Evolutionary conservation across 2,797 vertebrate genomes (phyloP).

Genomic region (Rachycentron canadum): DNA sequence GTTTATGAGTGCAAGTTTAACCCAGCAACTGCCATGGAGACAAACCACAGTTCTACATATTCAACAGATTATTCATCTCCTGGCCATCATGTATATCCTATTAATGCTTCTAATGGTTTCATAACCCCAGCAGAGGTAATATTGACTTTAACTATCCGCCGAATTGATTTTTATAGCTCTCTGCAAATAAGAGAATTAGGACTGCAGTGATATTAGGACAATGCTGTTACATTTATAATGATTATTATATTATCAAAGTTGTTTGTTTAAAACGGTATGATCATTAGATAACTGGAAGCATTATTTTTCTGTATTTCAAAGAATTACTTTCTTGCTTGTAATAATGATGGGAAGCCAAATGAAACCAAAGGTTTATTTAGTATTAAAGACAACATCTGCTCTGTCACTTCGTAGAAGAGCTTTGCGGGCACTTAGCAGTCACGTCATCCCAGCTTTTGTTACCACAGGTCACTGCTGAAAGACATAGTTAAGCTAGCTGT

Average conservation of each 20-base stretch:
- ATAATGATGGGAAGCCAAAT: conserved; percentile 6
- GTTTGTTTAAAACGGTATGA: not conserved
- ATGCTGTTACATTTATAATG: not conserved
- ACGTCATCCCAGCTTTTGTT: conserved; percentile 32
- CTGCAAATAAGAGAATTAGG: not conserved
- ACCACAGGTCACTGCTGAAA: conserved; percentile 3
- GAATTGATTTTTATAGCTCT: not conserved
- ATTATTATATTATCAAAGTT: not conserved
- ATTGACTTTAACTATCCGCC: not conserved
- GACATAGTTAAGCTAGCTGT: conserved; percentile 23
- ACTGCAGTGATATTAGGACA: not conserved
- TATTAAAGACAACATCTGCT: conserved; percentile 47
- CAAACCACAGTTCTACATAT: conserved; percentile 31
- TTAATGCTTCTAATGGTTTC: conserved; percentile 18
- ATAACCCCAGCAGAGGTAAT: conserved; percentile 9
- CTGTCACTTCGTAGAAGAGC: conserved; percentile 41
- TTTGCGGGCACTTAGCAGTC: conserved; percentile 19
- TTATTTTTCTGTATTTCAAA: not conserved
- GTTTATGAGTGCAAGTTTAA: conserved; percentile 38
- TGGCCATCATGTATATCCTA: conserved; percentile 16
- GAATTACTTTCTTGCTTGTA: not conserved
- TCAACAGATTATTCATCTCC: conserved; percentile 44
- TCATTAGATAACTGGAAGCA: not conserved
- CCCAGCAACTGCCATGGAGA: conserved; percentile 62
- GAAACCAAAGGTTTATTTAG: conserved; percentile 24